A percentile compares a stretch with the other conserved stretches of the same genome.
phyloP scores from a whole-genome alignment of 2,888 invertebrate species.

The Arrhopalites spinosus region DNA sequence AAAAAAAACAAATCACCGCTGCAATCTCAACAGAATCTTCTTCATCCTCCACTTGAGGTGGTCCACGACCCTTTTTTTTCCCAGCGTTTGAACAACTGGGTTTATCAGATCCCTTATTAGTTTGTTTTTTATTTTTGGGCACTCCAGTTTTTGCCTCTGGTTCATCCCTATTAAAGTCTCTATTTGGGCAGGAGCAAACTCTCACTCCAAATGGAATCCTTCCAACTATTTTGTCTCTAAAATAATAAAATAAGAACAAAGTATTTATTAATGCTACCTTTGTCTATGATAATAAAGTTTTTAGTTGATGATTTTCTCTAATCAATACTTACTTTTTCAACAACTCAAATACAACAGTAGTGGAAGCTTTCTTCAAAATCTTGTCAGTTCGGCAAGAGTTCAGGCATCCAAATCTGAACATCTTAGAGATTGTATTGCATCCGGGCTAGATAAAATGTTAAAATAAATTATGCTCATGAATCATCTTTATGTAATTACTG shows the following conservation, averaged over 20 bases:
- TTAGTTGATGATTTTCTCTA: not conserved
- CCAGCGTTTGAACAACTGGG: too few species aligned
- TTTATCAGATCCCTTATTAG: not conserved
- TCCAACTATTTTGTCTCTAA: constrained; percentile 7
- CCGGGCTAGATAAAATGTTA: constrained; percentile 7
- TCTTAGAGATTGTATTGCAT: not conserved
- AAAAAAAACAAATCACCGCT: too few species aligned
- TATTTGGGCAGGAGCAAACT: constrained; percentile 18
- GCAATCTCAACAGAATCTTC: not conserved
- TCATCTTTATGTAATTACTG: not conserved
- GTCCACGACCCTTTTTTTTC: too few species aligned
- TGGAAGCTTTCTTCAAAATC: not conserved
- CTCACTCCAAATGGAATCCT: constrained; percentile 7
- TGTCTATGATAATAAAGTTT: not conserved
- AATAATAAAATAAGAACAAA: not conserved
- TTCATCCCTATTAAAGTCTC: constrained; percentile 22
- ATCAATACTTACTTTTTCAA: constrained; percentile 8
- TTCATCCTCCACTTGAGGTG: too few species aligned
- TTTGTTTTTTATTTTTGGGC: not conserved
- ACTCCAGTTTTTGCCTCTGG: not conserved
- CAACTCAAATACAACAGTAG: constrained; percentile 8
- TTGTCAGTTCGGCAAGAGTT: constrained; percentile 6
- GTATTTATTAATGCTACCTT: too few species aligned
- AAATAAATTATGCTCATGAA: not conserved
- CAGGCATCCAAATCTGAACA: constrained; percentile 22